These are phyloP conservation scores for Tetramorium alpestre DNA, from an alignment of 1,140 invertebrate genomes.

Conservation along the genomic window DNA sequence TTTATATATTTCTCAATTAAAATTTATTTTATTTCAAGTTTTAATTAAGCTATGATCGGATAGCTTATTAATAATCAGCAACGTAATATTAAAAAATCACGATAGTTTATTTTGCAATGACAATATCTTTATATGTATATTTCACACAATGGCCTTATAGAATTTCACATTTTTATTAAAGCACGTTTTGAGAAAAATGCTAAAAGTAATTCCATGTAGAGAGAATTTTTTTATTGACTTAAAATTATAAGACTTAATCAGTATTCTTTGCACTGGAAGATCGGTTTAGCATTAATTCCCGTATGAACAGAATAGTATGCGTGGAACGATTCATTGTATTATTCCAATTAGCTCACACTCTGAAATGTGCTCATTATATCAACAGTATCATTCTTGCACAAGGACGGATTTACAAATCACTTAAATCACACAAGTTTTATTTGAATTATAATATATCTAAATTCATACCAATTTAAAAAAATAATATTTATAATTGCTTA, in stretches of 20 bases:
- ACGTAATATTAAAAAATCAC: slow-evolving; percentile 26
- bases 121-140: slow-evolving; percentile 39
- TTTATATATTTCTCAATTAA: neutral
- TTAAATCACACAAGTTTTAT: slow-evolving; percentile 14
- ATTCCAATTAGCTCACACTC: slow-evolving; percentile 39
- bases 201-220: slow-evolving; percentile 17
- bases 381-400: slow-evolving; percentile 51
- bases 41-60: neutral
- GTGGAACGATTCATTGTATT: slow-evolving; percentile 59
- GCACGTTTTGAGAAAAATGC: slow-evolving; percentile 6
- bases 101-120: slow-evolving; percentile 43
- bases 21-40: neutral
- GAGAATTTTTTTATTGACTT: slow-evolving; percentile 19
- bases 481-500: neutral
- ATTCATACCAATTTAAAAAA: slow-evolving; percentile 12
- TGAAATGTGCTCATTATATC: slow-evolving; percentile 54
- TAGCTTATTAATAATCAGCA: slow-evolving; percentile 29
- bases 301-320: slow-evolving; percentile 55
- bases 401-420: slow-evolving; percentile 56
- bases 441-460: neutral
- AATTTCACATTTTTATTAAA: slow-evolving; percentile 42
- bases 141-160: slow-evolving; percentile 50
- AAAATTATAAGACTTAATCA: slow-evolving; percentile 13
- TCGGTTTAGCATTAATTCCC: slow-evolving; percentile 22
- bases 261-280: slow-evolving; percentile 41